Percentiles rank a stretch among this genome's conserved stretches.
These are phyloP conservation scores for Sciaenops ocellatus DNA, from an alignment of 2,797 vertebrate species.

Conservation along the genomic window DNA sequence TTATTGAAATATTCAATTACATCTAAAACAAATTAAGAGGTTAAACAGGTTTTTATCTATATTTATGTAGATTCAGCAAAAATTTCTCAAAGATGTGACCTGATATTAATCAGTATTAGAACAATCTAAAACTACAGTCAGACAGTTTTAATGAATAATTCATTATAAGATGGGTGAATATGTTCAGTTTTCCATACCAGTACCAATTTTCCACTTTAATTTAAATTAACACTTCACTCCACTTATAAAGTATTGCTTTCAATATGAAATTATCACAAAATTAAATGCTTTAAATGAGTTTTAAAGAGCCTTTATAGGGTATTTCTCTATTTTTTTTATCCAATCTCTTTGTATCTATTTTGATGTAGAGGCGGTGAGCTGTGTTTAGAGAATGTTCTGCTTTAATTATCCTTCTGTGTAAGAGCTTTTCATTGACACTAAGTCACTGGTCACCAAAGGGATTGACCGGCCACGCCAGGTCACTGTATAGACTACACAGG, in stretches of 20 bases:
- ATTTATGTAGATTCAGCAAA: neutral
- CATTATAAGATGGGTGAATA: neutral
- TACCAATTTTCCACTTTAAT: neutral
- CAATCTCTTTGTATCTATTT: neutral
- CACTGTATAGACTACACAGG: slow-evolving; percentile 12
- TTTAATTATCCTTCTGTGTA: slow-evolving; percentile 29
- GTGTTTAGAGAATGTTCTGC: slow-evolving; percentile 10
- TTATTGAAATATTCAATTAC: too few relatives aligned
- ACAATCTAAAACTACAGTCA: neutral
- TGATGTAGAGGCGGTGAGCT: neutral
- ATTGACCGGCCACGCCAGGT: slow-evolving; percentile 41
- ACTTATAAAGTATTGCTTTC: neutral
- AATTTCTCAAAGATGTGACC: neutral
- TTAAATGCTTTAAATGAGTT: neutral
- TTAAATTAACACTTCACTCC: neutral
- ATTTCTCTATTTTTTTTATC: neutral
- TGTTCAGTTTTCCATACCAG: neutral
- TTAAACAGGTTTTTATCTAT: neutral
- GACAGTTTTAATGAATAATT: neutral
- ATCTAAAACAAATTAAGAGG: neutral
- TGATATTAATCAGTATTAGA: neutral
- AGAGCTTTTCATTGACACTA: slow-evolving; percentile 42
- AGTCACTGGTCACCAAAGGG: slow-evolving; percentile 28
- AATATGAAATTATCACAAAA: neutral
- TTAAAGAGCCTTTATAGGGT: neutral